phyloP scores from a whole-genome alignment of 1,140 invertebrate species.

The Coptotermes formosanus region DNA sequence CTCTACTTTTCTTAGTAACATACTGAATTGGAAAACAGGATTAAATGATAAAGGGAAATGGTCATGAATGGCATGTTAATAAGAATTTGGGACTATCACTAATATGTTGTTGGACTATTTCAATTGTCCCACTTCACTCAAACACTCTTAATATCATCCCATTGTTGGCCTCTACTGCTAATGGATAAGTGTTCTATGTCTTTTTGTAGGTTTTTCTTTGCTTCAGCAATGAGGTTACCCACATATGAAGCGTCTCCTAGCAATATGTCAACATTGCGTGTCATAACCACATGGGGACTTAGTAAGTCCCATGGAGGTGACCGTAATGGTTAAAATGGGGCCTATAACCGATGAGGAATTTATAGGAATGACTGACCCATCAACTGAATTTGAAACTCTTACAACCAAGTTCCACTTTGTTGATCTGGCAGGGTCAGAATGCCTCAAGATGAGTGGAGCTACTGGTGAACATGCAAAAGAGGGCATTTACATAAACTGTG shows the following conservation, averaged over 20 bases:
- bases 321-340: slow-evolving; percentile 46
- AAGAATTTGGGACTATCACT: too few relatives aligned
- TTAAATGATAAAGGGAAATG: too few relatives aligned
- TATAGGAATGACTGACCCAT: background rate
- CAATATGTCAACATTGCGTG: background rate
- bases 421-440: slow-evolving; percentile 94
- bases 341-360: background rate
- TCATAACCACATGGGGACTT: slow-evolving; percentile 1
- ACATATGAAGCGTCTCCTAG: slow-evolving; percentile 21
- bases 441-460: slow-evolving; percentile 91
- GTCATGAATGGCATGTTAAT: too few relatives aligned
- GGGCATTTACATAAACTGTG: slow-evolving; percentile 92
- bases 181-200: slow-evolving; percentile 32
- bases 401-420: slow-evolving; percentile 94
- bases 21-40: too few relatives aligned
- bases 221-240: slow-evolving; percentile 31
- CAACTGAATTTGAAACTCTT: slow-evolving; percentile 77
- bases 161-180: slow-evolving; percentile 32
- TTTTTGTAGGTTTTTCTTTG: slow-evolving; percentile 29
- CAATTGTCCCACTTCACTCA: too few relatives aligned
- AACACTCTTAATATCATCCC: slow-evolving; percentile 24
- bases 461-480: slow-evolving; percentile 89
- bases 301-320: slow-evolving; percentile 20
- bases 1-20: too few relatives aligned
- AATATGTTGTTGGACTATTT: too few relatives aligned